These are phyloP conservation scores for Arizona elegans DNA, from an alignment of 2,113 vertebrate species.

Conservation along the genomic window DNA sequence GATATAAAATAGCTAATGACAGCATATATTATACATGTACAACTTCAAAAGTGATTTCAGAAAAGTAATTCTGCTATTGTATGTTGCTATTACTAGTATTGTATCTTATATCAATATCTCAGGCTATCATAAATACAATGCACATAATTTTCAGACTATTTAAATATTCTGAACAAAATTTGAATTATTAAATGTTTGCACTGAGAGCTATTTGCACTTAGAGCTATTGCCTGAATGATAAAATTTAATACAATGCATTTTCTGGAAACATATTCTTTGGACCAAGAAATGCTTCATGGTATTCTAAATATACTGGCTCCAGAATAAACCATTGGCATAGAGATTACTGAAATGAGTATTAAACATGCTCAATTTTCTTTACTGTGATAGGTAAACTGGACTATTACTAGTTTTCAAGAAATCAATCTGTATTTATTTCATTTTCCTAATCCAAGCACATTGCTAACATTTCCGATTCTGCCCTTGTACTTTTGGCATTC, in stretches of 20 bases:
- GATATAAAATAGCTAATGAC: background rate
- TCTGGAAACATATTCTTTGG: background rate
- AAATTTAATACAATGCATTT: background rate
- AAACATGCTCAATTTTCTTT: background rate
- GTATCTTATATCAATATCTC: background rate
- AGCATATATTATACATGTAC: background rate
- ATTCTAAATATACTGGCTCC: background rate
- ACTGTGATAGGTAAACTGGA: background rate
- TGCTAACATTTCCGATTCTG: background rate
- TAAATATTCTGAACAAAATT: background rate
- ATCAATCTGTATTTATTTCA: background rate
- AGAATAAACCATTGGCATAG: background rate
- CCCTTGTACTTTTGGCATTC: background rate
- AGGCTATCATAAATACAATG: background rate
- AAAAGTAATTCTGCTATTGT: background rate
- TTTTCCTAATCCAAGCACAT: background rate
- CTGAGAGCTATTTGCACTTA: background rate
- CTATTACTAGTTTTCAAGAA: background rate
- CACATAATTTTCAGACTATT: background rate
- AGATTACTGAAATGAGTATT: background rate
- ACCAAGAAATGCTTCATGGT: background rate
- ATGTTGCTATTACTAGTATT: background rate
- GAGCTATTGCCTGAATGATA: background rate
- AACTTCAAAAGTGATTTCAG: background rate
- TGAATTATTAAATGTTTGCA: background rate